phyloP scores from a whole-genome alignment of 1,140 invertebrate species.

The Antheraea mylitta region DNA sequence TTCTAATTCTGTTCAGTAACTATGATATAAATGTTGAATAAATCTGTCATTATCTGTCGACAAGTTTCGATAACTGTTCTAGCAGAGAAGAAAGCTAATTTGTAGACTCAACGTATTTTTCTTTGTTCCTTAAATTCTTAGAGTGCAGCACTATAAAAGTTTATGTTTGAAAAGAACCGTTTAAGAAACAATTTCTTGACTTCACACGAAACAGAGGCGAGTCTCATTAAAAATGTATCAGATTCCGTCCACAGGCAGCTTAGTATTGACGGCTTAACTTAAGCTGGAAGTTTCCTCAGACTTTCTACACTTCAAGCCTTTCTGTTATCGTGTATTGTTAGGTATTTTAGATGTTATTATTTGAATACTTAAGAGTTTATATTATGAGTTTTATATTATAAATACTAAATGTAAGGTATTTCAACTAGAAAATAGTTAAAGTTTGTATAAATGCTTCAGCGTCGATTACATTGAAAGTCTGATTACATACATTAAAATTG shows the following conservation, averaged over 20 bases:
- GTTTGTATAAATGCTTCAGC: no score
- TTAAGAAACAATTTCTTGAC: conserved; percentile 22
- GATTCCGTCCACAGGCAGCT: conserved; percentile 17
- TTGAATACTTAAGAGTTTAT: not conserved
- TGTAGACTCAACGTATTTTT: no score
- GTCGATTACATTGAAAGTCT: no score
- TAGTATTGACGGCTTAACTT: conserved; percentile 17
- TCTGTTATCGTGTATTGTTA: not conserved
- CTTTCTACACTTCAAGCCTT: conserved; percentile 14
- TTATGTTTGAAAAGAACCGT: conserved; percentile 13
- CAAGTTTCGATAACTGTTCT: no score
- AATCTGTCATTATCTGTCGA: no score
- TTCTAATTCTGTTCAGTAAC: no score
- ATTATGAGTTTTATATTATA: not conserved
- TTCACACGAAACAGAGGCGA: conserved; percentile 12
- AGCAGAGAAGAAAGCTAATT: no score
- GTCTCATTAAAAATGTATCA: conserved; percentile 26
- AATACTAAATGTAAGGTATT: not conserved
- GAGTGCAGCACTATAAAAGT: not conserved
- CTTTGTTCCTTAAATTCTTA: not conserved
- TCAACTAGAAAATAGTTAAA: no score
- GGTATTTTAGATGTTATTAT: not conserved
- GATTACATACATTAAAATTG: no score
- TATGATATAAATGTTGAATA: no score
- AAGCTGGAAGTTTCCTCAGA: conserved; percentile 20